Conservation (phyloP, 2,797 vertebrate species). For the Pteronotus mesoamericanus region DNA sequence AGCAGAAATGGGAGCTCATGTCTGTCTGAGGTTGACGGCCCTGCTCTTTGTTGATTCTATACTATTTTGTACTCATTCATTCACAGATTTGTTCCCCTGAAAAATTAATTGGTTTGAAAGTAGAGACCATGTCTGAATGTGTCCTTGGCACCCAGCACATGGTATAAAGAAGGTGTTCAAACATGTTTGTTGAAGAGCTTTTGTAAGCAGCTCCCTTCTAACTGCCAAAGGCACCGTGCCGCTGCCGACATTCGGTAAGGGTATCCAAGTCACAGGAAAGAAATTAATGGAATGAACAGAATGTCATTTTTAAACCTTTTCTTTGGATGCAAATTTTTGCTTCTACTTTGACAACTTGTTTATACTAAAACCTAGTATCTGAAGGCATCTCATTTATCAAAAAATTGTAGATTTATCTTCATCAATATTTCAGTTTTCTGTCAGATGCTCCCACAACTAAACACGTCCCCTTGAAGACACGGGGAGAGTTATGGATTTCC, state of each 20-base stretch:
- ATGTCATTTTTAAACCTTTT: slow-evolving; percentile 8
- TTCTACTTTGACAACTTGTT: slow-evolving; percentile 38
- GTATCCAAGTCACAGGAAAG: background rate
- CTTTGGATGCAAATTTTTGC: background rate
- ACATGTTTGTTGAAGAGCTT: background rate
- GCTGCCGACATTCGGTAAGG: background rate
- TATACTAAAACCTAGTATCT: slow-evolving; percentile 34
- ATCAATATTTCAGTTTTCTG: slow-evolving; percentile 52
- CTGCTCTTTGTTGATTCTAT: background rate
- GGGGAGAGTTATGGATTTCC: slow-evolving; percentile 17
- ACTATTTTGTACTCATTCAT: background rate
- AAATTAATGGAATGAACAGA: background rate
- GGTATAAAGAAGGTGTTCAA: background rate
- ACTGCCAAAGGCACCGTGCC: fast-evolving
- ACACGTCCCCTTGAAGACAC: background rate
- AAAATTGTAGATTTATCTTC: background rate
- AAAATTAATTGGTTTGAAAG: slow-evolving; percentile 1
- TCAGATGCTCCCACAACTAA: background rate
- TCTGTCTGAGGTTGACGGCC: background rate
- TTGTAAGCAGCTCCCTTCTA: background rate
- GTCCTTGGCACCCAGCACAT: background rate
- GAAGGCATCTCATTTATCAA: slow-evolving; percentile 53
- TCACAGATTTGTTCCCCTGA: background rate
- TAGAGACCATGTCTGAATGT: background rate
- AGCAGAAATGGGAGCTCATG: background rate